These are phyloP conservation scores for Tachysurus vachellii DNA, from an alignment of 2,113 vertebrate genomes.

Conservation along the genomic window DNA sequence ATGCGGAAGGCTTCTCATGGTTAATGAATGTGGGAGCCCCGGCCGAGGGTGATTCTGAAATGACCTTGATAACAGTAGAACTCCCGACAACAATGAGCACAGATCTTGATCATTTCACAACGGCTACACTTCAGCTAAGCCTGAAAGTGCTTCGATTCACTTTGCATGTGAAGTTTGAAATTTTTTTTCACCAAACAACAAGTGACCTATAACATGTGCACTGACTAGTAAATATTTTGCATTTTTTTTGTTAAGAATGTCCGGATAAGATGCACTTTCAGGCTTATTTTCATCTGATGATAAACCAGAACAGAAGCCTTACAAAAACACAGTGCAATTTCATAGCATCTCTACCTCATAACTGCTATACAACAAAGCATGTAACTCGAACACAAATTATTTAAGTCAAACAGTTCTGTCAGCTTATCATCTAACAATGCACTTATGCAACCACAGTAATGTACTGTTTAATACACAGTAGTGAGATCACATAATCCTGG, in stretches of 20 bases:
- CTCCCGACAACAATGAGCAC: slow-evolving; percentile 31
- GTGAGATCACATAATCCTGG: slow-evolving; percentile 28
- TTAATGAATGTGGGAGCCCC: slow-evolving; percentile 36
- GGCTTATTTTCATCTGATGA: slow-evolving; percentile 51
- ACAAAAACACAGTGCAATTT: slow-evolving; percentile 29
- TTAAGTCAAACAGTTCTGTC: not conserved
- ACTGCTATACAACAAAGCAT: slow-evolving; percentile 37
- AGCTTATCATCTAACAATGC: slow-evolving; percentile 9
- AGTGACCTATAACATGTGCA: too few relatives aligned
- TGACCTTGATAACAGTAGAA: slow-evolving; percentile 32
- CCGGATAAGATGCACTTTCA: slow-evolving; percentile 53
- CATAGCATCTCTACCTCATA: slow-evolving; percentile 14
- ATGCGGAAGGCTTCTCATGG: slow-evolving; percentile 39
- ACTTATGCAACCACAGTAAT: slow-evolving; percentile 15
- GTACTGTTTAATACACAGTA: slow-evolving; percentile 12
- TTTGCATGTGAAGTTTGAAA: not conserved
- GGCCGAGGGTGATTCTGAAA: slow-evolving; percentile 29
- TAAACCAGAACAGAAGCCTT: slow-evolving; percentile 60
- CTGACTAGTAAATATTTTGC: not conserved
- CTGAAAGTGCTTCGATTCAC: slow-evolving; percentile 56
- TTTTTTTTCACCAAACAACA: not conserved
- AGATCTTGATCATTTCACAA: slow-evolving; percentile 19
- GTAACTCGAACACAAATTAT: slow-evolving; percentile 10
- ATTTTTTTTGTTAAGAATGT: not conserved
- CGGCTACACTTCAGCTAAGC: slow-evolving; percentile 42